Base-by-base conservation (phyloP, 2,888 invertebrate genomes). In the Protodeltote pygarga region DNA sequence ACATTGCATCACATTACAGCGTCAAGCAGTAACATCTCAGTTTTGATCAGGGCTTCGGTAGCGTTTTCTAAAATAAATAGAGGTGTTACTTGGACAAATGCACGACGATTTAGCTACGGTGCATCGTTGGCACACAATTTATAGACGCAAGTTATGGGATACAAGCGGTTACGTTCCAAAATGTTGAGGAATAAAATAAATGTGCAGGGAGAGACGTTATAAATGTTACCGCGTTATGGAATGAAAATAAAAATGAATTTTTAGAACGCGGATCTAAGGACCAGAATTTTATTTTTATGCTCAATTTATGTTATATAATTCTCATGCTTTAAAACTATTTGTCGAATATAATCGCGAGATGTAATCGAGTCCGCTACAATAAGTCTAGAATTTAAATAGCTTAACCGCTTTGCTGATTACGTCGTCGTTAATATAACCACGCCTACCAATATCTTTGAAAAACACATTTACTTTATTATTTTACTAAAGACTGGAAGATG, bases 81-180 rank as follows among this genome's bases (percentile, higher is more conserved):
- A 79, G 75, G 80, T 75, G 84, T 85, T 85, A 85, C 75, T 71
- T 68, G 72, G 76, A 85, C 83, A 85, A 85, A 85, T 85, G 85
- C 73, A 71, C 68, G 60, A 61, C 83, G 77, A 85, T 85, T 85
- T 84, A 78, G 76, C 65, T 49, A 71, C 72, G 73, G 63, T 81
- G 79, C 83, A 80, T 65, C 58, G 71, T 52, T 64, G 62, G 68
- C 61, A 71, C 61, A 62, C 52, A 48, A 63, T 69, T 63, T 44
- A 57, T 62, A 57, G 29, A 42, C 13, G 19, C 53, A 69, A 67
- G 67, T 65, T 21, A 44, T 33, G 40, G 51, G 49, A 32, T 40
- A 40, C 2, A 49, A n/a, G 67, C 67, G 69, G 49, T 39, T 35
- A 17, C 47, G 33, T 35, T 27, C 45, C 57, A 46, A 52, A 38